Conservation (phyloP, 1,140 invertebrate genomes). For the Cataglyphis hispanica region DNA sequence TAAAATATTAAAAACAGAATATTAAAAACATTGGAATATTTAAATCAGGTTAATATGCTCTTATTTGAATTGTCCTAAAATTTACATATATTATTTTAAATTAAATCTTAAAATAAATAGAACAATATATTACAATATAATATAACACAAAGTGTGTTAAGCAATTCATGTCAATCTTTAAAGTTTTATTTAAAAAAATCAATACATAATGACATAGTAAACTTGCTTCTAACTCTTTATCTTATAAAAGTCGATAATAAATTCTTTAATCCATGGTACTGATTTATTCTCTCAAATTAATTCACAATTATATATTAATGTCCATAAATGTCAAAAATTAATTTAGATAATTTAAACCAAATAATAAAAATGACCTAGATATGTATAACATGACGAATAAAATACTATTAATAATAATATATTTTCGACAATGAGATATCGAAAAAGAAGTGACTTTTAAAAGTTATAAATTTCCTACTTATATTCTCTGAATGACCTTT, state of each 20-base stretch:
- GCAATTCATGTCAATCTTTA: not conserved
- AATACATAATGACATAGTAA: not conserved
- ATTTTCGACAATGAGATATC: not conserved
- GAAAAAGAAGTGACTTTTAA: not conserved
- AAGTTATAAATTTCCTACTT: not conserved
- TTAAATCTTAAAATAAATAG: conserved; percentile 27
- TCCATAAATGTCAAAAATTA: not conserved
- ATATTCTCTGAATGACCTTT: not conserved
- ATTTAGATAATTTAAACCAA: not conserved
- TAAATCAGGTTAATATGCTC: not conserved
- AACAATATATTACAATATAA: not conserved
- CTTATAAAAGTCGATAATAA: not conserved
- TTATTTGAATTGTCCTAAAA: not conserved
- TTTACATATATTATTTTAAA: not conserved
- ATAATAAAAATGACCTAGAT: conserved; percentile 12
- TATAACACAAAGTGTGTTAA: not conserved
- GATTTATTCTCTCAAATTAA: conserved; percentile 1
- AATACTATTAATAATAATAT: not conserved
- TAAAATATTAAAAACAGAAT: not conserved
- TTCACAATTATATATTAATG: not conserved
- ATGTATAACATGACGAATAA: not conserved
- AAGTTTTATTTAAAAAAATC: conserved; percentile 16
- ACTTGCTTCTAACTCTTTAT: conserved; percentile 7
- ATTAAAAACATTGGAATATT: no score
- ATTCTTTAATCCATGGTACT: not conserved